Evolutionary conservation across 2,888 invertebrate species (phyloP).

Genomic region (Harpalus rufipes): DNA sequence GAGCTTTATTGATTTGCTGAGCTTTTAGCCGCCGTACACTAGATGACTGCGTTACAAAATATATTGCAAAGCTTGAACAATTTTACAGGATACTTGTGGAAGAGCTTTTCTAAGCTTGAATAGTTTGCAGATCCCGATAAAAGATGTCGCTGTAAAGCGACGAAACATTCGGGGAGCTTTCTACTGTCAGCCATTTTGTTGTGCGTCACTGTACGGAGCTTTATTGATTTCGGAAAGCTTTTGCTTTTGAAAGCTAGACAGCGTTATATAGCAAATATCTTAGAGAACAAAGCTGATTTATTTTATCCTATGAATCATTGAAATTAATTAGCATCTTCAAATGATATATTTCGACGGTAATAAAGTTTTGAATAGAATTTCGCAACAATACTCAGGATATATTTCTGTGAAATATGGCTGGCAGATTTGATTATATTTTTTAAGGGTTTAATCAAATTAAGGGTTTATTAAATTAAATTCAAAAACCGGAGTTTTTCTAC

Average conservation of each 20-base stretch:
- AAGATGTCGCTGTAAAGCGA: neutral
- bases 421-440: slow-evolving; percentile 16
- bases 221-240: neutral
- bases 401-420: neutral
- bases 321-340: neutral
- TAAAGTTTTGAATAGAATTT: neutral
- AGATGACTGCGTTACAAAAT: neutral
- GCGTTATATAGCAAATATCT: neutral
- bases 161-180: neutral
- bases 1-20: neutral
- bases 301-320: neutral
- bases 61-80: neutral
- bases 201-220: neutral
- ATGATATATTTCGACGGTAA: neutral
- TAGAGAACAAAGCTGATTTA: neutral
- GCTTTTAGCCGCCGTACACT: neutral
- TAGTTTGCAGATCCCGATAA: neutral
- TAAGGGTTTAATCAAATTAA: slow-evolving; percentile 27
- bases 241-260: neutral
- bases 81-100: neutral
- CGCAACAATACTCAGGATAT: neutral
- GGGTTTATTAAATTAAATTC: slow-evolving; percentile 33
- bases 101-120: neutral
- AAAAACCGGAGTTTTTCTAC: neutral
- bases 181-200: neutral